Conservation (phyloP, 2,797 vertebrate species). For the Tangara arthus region DNA sequence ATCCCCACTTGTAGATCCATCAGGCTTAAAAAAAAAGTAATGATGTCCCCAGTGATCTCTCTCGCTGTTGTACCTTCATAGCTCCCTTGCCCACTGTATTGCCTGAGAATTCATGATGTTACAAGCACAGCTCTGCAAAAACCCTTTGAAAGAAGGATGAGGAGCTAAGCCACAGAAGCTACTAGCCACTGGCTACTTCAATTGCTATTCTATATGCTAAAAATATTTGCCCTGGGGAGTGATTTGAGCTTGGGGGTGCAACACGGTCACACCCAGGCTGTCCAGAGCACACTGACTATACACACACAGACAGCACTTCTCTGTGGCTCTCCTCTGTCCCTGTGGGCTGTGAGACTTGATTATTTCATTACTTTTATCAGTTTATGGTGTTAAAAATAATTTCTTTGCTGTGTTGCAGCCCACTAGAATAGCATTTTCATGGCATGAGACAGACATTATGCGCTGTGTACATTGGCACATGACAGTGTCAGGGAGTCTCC, state of each 20-base stretch:
- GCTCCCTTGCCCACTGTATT: not conserved
- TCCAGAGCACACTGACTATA: not conserved
- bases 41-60: not conserved
- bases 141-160: not conserved
- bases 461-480: fast-evolving
- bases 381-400: not conserved
- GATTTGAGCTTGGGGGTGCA: not conserved
- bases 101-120: not conserved
- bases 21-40: not conserved
- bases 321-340: not conserved
- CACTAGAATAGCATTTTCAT: not conserved
- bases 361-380: not conserved
- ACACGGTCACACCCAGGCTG: not conserved
- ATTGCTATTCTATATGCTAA: not conserved
- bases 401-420: not conserved
- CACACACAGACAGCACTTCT: not conserved
- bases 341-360: not conserved
- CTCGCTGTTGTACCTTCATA: not conserved
- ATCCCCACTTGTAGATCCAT: not conserved
- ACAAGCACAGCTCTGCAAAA: not conserved
- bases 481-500: not conserved
- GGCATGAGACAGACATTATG: fast-evolving
- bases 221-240: not conserved
- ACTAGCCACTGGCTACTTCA: not conserved
- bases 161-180: not conserved